Base-by-base conservation (phyloP, 2,113 vertebrate genomes). In the Parus major region DNA sequence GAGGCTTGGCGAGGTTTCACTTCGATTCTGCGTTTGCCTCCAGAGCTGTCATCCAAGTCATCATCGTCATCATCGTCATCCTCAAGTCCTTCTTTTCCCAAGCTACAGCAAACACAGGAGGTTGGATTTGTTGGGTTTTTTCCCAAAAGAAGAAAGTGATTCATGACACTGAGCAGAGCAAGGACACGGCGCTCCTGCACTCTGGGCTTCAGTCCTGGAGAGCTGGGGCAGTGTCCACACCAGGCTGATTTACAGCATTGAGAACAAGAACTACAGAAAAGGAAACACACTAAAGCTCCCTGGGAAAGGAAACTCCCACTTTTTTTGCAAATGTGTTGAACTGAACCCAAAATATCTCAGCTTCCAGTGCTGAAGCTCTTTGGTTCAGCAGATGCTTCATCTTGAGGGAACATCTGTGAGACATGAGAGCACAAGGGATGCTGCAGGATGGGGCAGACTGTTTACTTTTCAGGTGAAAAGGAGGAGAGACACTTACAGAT, bases 1-100 rank as follows among this genome's bases (percentile, higher is more conserved):
- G 99, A 99, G 4, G 99, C 99, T 70, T 99, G 99, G 23, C 97
- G 98, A 28, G 99, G 97, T 50, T 99, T 99, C 84, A 99, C 98
- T 72, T 98, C 98, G 4, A 98, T 95, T 59, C 96, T 98, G 68
- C 97, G 98, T 72, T 96, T 98, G 70, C 94, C 90, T 12, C 97
- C 98, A 3, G 97, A 69, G n/a, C 97, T 96, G 1, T 99, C 99
- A 0, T 97, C 98, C 17, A 98, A 85, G 1, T 98, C 98, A 0
- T 99, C 98, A 0, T 99, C 99, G 0, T 99, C 98, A 0, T 99
- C 99, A 0, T 99, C 99, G 0, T 98, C 98, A 5, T 98, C 88
- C 50, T 98, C 98, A 5, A 98, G 97, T 7, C 98, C 97, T 3
- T 98, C 98, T 92, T 98, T 98, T n/a, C 97, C 98, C 92, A 99